A percentile compares a stretch with the other conserved stretches of the same genome.
These are phyloP conservation scores for Alloscopus bannaensis DNA, from an alignment of 2,888 invertebrate genomes.

Conservation along the genomic window DNA sequence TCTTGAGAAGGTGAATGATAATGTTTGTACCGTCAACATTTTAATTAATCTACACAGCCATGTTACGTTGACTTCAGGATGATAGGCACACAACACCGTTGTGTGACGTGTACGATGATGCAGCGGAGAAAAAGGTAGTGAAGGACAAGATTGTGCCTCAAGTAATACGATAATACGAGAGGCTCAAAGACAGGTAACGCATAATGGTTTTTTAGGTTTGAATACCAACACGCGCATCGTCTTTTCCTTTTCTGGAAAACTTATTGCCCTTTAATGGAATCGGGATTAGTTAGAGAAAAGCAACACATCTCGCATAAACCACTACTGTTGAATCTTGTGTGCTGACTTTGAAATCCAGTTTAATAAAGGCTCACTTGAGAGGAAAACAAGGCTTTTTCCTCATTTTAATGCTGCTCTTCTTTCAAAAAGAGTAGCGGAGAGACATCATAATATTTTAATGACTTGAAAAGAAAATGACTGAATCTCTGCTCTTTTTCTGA, in stretches of 20 bases:
- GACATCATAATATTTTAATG: conserved; percentile 44
- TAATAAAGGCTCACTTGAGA: too few species aligned
- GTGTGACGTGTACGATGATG: neutral
- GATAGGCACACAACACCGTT: too few species aligned
- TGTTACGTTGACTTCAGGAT: too few species aligned
- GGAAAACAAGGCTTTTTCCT: too few species aligned
- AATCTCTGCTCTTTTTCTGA: neutral
- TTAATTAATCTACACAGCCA: conserved; percentile 40
- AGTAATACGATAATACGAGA: neutral
- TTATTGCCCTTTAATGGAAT: conserved; percentile 47
- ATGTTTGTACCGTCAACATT: conserved; percentile 50
- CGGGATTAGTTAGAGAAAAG: too few species aligned
- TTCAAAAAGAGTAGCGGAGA: too few species aligned
- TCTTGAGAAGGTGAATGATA: conserved; percentile 39
- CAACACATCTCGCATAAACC: too few species aligned
- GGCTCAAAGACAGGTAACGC: too few species aligned
- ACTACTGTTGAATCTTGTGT: neutral
- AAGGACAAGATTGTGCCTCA: conserved; percentile 3
- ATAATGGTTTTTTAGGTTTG: too few species aligned
- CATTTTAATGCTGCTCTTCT: too few species aligned
- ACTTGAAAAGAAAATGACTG: neutral
- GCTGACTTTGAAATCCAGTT: too few species aligned
- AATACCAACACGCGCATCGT: neutral
- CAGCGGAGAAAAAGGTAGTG: neutral
- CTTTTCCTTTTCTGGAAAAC: conserved; percentile 35